These are phyloP conservation scores for Heliconius hortense DNA, from an alignment of 2,888 invertebrate genomes.

Conservation along the genomic window DNA sequence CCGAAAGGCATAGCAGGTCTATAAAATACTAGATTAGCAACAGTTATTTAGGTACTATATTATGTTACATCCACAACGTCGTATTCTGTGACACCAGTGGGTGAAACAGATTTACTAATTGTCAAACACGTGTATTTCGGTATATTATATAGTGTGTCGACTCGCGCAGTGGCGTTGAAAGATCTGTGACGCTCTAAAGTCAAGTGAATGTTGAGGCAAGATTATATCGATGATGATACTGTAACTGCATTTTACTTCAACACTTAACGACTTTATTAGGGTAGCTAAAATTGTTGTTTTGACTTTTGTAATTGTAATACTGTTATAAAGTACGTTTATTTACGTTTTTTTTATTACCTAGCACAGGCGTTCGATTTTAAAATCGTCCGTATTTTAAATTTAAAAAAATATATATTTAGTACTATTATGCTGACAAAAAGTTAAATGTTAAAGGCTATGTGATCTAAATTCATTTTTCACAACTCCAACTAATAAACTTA, in stretches of 20 bases:
- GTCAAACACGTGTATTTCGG: constrained; percentile 78
- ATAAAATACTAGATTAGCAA: too few relatives aligned
- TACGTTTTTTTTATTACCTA: too few relatives aligned
- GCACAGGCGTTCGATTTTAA: too few relatives aligned
- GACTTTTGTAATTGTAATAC: neutral
- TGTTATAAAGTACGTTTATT: too few relatives aligned
- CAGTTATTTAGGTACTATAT: neutral
- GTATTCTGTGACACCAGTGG: constrained; percentile 19
- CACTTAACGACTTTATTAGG: neutral
- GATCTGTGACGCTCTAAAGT: constrained; percentile 55
- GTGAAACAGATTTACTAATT: constrained; percentile 63
- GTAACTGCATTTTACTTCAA: neutral
- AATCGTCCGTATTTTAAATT: too few relatives aligned
- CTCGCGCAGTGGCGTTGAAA: constrained; percentile 59
- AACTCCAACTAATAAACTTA: neutral
- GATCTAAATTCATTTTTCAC: neutral
- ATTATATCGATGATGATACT: constrained; percentile 20
- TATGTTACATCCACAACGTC: neutral
- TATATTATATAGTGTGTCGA: constrained; percentile 64
- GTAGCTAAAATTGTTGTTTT: neutral
- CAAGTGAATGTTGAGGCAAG: constrained; percentile 7
- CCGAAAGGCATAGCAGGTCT: too few relatives aligned
- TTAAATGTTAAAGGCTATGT: neutral
- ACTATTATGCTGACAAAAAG: too few relatives aligned
- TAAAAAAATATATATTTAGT: too few relatives aligned